A percentile compares a stretch with the other conserved stretches of the same genome.
These are phyloP conservation scores for Mixornis gularis DNA, from an alignment of 2,113 vertebrate species.

Conservation along the genomic window DNA sequence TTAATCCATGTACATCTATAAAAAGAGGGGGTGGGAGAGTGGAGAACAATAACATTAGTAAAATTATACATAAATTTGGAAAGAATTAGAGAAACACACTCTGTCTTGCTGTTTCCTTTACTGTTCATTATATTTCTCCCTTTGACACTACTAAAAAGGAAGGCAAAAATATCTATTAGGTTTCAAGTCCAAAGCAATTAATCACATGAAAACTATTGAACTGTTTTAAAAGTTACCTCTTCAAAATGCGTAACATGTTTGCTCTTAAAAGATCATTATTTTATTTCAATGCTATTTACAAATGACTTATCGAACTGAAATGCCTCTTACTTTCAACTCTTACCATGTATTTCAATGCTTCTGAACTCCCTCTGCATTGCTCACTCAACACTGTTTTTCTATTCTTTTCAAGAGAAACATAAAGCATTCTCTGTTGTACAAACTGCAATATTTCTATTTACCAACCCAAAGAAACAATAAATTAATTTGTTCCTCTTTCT, in stretches of 20 bases:
- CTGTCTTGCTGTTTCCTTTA: constrained; percentile 32
- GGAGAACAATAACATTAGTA: constrained; percentile 41
- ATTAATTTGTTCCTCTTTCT: neutral
- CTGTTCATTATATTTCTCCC: constrained; percentile 45
- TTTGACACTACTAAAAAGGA: constrained; percentile 62
- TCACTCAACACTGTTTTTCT: neutral
- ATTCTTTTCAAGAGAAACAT: neutral
- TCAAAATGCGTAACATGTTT: constrained; percentile 45
- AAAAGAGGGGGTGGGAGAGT: neutral
- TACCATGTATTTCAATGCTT: neutral
- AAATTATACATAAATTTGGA: constrained; percentile 58
- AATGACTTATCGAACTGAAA: constrained; percentile 12
- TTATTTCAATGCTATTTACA: constrained; percentile 45
- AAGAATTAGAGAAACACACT: constrained; percentile 27
- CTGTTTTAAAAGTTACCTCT: constrained; percentile 52
- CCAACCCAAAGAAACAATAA: neutral
- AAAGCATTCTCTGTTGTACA: neutral
- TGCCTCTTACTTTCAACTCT: neutral
- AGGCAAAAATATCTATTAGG: constrained; percentile 20
- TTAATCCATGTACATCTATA: constrained; percentile 32
- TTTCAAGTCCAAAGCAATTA: constrained; percentile 44
- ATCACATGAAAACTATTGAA: constrained; percentile 39
- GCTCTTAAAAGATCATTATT: constrained; percentile 27
- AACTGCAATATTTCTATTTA: neutral
- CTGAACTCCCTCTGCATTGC: neutral